These are phyloP conservation scores for Cuniculus paca DNA, from an alignment of 2,797 vertebrate genomes.

Conservation along the genomic window DNA sequence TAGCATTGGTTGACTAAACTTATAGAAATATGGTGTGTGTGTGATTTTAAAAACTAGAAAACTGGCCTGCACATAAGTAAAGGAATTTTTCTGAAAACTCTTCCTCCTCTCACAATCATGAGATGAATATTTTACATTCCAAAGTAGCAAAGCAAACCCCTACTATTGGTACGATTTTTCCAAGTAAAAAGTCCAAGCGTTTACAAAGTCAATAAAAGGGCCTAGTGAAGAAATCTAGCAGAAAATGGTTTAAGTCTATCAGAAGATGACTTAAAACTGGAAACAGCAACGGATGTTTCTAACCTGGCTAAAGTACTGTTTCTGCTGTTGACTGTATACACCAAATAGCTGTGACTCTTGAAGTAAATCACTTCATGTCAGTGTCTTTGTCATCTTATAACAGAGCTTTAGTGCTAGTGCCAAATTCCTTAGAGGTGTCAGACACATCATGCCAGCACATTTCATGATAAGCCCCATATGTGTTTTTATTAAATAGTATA, in stretches of 20 bases:
- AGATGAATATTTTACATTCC: not conserved
- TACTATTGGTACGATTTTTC: not conserved
- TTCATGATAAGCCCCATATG: conserved; percentile 62
- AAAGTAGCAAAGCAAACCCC: not conserved
- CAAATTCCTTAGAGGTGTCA: conserved; percentile 51
- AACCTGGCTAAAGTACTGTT: not conserved
- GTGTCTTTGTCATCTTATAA: not conserved
- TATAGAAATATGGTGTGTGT: not conserved
- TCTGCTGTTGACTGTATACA: not conserved
- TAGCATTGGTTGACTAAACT: not conserved
- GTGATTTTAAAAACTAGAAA: conserved; percentile 9
- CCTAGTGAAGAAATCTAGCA: conserved; percentile 25
- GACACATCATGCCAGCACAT: conserved; percentile 49
- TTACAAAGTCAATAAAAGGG: conserved; percentile 5
- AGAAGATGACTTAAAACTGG: conserved; percentile 15
- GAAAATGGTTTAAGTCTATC: conserved; percentile 50
- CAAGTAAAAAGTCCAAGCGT: conserved; percentile 14
- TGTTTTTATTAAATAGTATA: conserved; percentile 71
- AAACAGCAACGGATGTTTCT: conserved; percentile 5
- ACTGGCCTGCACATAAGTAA: not conserved
- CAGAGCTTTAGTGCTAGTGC: conserved; percentile 33
- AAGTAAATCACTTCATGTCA: conserved; percentile 3
- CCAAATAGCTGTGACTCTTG: conserved; percentile 33
- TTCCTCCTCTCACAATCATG: not conserved
- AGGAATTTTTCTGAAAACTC: not conserved